A percentile compares a stretch with the other conserved stretches of the same genome.
phyloP scores from a whole-genome alignment of 2,888 invertebrate genomes.

The Zhuqinia jingwanae region DNA sequence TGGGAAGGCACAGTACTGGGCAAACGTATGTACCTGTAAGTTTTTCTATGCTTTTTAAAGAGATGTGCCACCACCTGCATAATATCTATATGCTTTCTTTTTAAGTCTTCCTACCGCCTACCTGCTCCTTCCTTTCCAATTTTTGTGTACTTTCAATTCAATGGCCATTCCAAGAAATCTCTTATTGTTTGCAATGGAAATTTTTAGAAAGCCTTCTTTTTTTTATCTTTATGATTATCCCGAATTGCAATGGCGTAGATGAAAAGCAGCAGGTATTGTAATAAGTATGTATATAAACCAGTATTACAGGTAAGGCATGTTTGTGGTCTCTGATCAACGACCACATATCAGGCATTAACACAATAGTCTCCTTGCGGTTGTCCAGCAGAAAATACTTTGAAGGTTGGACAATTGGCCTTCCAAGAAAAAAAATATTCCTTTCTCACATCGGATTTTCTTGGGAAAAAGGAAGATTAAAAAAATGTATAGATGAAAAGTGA shows the following conservation, averaged over 20 bases:
- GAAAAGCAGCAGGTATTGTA: no score
- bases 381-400: neutral
- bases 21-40: no score
- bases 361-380: neutral
- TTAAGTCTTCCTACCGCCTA: neutral
- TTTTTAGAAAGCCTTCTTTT: neutral
- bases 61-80: neutral
- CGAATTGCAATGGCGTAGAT: neutral
- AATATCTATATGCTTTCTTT: neutral
- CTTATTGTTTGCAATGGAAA: neutral
- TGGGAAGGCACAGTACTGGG: no score
- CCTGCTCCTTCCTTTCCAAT: neutral
- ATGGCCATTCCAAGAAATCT: conserved; percentile 18
- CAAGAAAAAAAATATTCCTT: conserved; percentile 19
- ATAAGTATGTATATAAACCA: no score
- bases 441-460: neutral
- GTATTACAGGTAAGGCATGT: neutral
- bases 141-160: conserved; percentile 3
- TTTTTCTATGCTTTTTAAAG: neutral
- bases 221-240: conserved; percentile 34
- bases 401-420: conserved; percentile 5
- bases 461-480: neutral
- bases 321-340: neutral
- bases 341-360: neutral
- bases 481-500: neutral